phyloP scores from a whole-genome alignment of 2,888 invertebrate genomes.

The Unio delphinus region DNA sequence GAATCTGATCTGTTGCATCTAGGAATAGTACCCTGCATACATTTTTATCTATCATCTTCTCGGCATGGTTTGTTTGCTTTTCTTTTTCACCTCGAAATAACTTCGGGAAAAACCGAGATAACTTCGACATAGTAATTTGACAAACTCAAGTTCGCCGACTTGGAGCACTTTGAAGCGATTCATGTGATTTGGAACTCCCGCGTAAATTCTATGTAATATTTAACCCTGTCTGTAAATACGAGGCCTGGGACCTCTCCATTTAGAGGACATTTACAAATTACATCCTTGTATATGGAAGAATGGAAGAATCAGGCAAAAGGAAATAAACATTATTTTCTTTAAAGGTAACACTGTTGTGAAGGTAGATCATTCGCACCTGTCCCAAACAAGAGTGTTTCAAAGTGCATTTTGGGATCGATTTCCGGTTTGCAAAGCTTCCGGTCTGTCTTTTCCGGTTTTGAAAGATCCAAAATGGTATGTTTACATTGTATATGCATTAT shows the following conservation, averaged over 20 bases:
- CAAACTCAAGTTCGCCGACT: not conserved
- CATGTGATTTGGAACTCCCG: not conserved
- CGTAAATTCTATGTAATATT: slow-evolving; percentile 6
- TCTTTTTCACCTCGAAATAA: slow-evolving; percentile 54
- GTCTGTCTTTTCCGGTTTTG: not conserved
- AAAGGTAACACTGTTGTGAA: slow-evolving; percentile 11
- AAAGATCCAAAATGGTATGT: slow-evolving; percentile 7
- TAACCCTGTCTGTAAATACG: not conserved
- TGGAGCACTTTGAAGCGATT: slow-evolving; percentile 1
- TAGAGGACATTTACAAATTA: too few species aligned
- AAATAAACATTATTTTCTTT: too few species aligned
- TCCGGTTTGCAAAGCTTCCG: too few species aligned
- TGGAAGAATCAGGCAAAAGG: too few species aligned
- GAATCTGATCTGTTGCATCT: slow-evolving; percentile 56
- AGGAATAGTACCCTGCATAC: slow-evolving; percentile 50
- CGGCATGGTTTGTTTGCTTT: slow-evolving; percentile 19
- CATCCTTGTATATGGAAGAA: too few species aligned
- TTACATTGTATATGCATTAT: not conserved
- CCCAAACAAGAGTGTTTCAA: not conserved
- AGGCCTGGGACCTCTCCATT: too few species aligned
- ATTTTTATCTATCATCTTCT: slow-evolving; percentile 35
- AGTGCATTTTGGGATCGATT: too few species aligned
- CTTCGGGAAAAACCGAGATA: slow-evolving; percentile 57
- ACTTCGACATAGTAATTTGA: slow-evolving; percentile 25
- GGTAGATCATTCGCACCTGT: slow-evolving; percentile 34